Evolutionary conservation across 2,888 invertebrate genomes (phyloP).

Genomic region (Perizoma flavofasciatum): DNA sequence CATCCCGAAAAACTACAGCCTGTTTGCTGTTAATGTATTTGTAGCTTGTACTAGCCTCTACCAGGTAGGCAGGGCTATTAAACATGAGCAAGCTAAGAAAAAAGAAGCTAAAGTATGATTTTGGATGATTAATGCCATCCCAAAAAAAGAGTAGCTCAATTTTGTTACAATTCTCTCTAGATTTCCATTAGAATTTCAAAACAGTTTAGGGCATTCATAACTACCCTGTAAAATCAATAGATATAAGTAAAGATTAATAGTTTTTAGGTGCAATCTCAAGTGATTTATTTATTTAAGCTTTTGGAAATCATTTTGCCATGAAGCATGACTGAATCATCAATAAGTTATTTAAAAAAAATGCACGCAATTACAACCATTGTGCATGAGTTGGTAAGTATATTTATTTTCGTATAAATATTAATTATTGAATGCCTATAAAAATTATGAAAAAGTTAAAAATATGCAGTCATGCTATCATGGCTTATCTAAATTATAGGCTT

Average conservation of each 20-base stretch:
- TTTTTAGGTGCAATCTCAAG: slow-evolving; percentile 19
- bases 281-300: slow-evolving; percentile 8
- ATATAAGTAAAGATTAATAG: slow-evolving; percentile 14
- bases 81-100: slow-evolving; percentile 49
- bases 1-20: slow-evolving; percentile 96
- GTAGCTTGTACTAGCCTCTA: slow-evolving; percentile 94
- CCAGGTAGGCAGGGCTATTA: slow-evolving; percentile 90
- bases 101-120: slow-evolving; percentile 13
- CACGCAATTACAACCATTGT: too few species aligned
- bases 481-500: slow-evolving; percentile 18
- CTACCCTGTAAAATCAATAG: slow-evolving; percentile 1
- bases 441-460: neutral
- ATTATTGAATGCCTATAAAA: slow-evolving; percentile 2
- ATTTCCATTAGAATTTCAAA: slow-evolving; percentile 14
- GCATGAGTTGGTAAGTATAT: too few species aligned
- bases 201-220: neutral
- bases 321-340: slow-evolving; percentile 17
- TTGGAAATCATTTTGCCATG: slow-evolving; percentile 14
- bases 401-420: neutral
- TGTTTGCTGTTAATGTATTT: slow-evolving; percentile 98
- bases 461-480: slow-evolving; percentile 7
- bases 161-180: neutral
- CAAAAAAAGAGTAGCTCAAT: slow-evolving; percentile 9
- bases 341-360: slow-evolving; percentile 1
- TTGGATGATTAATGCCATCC: neutral